These are phyloP conservation scores for Acronicta psi DNA, from an alignment of 2,888 invertebrate species.

Conservation along the genomic window DNA sequence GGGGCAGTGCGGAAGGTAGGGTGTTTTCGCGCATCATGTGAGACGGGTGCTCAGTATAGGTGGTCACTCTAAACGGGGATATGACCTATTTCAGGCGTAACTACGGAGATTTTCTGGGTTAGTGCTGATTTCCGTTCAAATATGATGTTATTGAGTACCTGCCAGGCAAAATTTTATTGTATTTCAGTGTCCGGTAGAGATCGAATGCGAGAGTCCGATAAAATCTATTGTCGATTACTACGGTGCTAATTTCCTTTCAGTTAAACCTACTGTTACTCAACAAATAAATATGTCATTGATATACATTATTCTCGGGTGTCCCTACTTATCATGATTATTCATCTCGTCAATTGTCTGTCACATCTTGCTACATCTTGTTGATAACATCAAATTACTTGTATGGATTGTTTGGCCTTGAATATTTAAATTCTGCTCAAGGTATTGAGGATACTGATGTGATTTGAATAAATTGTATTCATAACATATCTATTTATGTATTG, in stretches of 20 bases:
- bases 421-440: constrained; percentile 29
- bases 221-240: neutral
- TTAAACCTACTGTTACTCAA: neutral
- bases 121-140: constrained; percentile 54
- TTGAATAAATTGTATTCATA: constrained; percentile 11
- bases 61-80: constrained; percentile 77
- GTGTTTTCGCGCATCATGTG: constrained; percentile 78
- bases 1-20: constrained; percentile 55
- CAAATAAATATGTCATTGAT: constrained; percentile 25
- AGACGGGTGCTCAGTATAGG: constrained; percentile 70
- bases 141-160: constrained; percentile 55
- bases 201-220: neutral
- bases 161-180: constrained; percentile 42
- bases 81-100: constrained; percentile 83
- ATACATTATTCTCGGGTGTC: constrained; percentile 10
- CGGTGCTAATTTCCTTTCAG: neutral
- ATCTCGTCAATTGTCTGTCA: constrained; percentile 38
- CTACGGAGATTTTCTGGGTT: constrained; percentile 64
- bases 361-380: constrained; percentile 23
- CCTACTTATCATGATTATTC: constrained; percentile 22
- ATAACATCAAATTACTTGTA: constrained; percentile 34
- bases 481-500: neutral
- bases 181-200: constrained; percentile 22
- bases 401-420: constrained; percentile 47
- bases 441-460: constrained; percentile 18